Evolutionary conservation across 2,888 invertebrate genomes (phyloP).

Genomic region (Tenthredo mesomela): DNA sequence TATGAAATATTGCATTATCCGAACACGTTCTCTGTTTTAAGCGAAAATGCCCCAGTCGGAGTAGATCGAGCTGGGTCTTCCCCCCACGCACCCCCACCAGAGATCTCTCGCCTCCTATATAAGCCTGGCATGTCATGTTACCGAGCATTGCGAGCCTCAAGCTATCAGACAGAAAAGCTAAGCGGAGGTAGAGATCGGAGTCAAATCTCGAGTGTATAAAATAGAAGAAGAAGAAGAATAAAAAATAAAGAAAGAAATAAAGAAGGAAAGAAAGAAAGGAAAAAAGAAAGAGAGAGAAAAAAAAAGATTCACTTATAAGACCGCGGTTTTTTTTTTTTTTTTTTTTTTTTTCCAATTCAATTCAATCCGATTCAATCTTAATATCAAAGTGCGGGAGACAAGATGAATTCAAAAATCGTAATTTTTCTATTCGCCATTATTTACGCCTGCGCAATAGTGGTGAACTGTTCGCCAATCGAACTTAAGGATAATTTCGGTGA

Average conservation of each 20-base stretch:
- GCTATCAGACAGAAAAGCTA: slow-evolving; percentile 45
- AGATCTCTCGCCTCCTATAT: slow-evolving; percentile 52
- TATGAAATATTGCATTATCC: slow-evolving; percentile 45
- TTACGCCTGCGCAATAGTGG: slow-evolving; percentile 6
- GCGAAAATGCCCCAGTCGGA: slow-evolving; percentile 1
- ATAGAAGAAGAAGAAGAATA: slow-evolving; percentile 1
- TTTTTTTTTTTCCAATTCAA: no score
- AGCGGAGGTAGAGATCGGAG: neutral
- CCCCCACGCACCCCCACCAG: slow-evolving; percentile 38
- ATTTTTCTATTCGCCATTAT: slow-evolving; percentile 7
- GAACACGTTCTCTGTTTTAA: slow-evolving; percentile 42
- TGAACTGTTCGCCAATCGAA: neutral
- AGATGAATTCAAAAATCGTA: slow-evolving; percentile 23
- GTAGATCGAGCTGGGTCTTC: slow-evolving; percentile 34
- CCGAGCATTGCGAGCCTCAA: slow-evolving; percentile 52
- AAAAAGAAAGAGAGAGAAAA: neutral
- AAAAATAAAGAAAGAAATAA: neutral
- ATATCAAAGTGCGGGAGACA: slow-evolving; percentile 5
- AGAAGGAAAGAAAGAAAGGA: neutral
- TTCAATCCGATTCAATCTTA: neutral
- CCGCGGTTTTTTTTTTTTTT: neutral
- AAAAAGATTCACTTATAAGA: no score
- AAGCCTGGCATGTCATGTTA: slow-evolving; percentile 53
- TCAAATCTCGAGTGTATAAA: neutral
- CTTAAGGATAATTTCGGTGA: neutral